phyloP scores from a whole-genome alignment of 2,888 invertebrate genomes.

The Drosophila limbata region DNA sequence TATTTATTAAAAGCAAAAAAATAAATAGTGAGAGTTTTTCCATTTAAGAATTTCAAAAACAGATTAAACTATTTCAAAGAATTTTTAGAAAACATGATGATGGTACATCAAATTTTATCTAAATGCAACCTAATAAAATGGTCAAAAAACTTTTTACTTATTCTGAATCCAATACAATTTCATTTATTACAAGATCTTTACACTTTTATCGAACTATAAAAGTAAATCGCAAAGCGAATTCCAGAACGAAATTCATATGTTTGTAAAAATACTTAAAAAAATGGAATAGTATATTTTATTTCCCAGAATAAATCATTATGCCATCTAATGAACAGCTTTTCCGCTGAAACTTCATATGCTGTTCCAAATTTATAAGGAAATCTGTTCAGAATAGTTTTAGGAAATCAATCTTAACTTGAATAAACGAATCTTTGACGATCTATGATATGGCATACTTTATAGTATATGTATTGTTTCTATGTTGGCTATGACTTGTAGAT shows the following conservation, averaged over 20 bases:
- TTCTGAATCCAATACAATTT: too few relatives aligned
- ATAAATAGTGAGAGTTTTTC: too few relatives aligned
- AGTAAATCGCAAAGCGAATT: background rate
- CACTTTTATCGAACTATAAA: too few relatives aligned
- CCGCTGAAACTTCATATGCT: background rate
- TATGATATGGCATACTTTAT: background rate
- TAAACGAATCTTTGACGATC: background rate
- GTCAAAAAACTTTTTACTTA: too few relatives aligned
- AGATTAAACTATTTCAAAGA: too few relatives aligned
- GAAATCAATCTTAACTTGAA: slow-evolving; percentile 1
- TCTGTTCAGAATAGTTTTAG: slow-evolving; percentile 3
- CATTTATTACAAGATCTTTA: too few relatives aligned
- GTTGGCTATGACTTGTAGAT: slow-evolving; percentile 11
- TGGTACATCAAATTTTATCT: too few relatives aligned
- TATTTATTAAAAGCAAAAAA: too few relatives aligned
- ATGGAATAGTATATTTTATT: background rate
- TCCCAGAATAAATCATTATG: background rate
- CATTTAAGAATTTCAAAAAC: too few relatives aligned
- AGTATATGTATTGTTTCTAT: background rate
- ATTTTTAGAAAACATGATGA: too few relatives aligned
- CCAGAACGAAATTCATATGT: background rate
- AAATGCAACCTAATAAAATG: too few relatives aligned
- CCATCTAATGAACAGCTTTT: background rate
- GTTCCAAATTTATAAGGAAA: background rate
- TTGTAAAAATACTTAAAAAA: background rate